Base-by-base conservation (phyloP, 2,797 vertebrate genomes). In the Apogon hyalosoma region DNA sequence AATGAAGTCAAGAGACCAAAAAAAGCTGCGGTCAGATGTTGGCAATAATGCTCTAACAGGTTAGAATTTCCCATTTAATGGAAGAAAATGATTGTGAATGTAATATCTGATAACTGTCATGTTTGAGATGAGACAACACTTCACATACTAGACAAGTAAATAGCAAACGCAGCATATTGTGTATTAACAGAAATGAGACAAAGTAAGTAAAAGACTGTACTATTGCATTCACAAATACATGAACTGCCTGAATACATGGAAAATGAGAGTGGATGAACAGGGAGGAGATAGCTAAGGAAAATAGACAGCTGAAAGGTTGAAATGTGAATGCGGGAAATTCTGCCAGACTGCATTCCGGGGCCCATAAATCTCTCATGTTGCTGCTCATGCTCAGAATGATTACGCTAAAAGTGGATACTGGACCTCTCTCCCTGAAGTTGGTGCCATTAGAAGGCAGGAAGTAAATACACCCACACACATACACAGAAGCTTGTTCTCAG, bases 371-470 rank as follows among this genome's bases (percentile, higher is more conserved):
- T 84, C 80, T 80, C 63, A 74, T 82, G 77, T 76, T 87, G 81
- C 79, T 82, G 76, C 57, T 78, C 51, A 73, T 80, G 71, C 64
- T 87, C 77, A 75, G 63, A 83, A 83, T 77, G 71, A 87, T 81
- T 71, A 86, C 36, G 75, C 79, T 83, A 86, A 84, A 87, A 87
- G 80, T 90, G 81, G 84, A 88, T 86, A 88, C 74, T 66, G 67
- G 80, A 84, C 77, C 7, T 33, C 58, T 55, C 75, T 64, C 53
- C 53, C 57, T 67, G 63, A 82, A 58, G 80, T 76, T 68, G 55
- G 43, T 78, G 63, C 84, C 86, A 91, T 91, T 90, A 91, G 78
- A 18, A 73, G 73, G 61, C 77, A 88, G 87, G 90, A 90, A 90
- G 80, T 82, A 87, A 82, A 86, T 80, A 90, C 39, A 54, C 24